A percentile compares a stretch with the other conserved stretches of the same genome.
These are phyloP conservation scores for Rhea pennata DNA, from an alignment of 2,113 vertebrate genomes.

Conservation along the genomic window DNA sequence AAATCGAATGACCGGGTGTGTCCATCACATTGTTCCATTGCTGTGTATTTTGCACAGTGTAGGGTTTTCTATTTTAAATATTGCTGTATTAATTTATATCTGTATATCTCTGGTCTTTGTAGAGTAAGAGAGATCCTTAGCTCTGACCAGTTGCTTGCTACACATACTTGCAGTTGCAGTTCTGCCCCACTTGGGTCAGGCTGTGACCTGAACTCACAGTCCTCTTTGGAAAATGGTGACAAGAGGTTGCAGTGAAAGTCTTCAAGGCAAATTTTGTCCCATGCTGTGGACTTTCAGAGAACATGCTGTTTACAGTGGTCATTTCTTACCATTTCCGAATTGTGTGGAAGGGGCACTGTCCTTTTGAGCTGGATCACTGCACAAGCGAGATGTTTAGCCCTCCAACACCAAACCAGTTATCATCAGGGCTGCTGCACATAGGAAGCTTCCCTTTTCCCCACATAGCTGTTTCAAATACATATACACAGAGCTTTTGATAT, in stretches of 20 bases:
- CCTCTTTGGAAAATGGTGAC: neutral
- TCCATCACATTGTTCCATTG: neutral
- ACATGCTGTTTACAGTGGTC: neutral
- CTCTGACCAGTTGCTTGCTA: neutral
- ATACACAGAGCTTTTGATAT: neutral
- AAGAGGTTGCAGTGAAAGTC: neutral
- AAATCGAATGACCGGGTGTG: neutral
- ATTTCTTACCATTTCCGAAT: neutral
- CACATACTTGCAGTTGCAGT: neutral
- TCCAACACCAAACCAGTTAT: neutral
- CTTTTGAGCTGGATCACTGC: neutral
- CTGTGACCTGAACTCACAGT: neutral
- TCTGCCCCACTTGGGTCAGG: neutral
- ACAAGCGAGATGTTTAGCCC: neutral
- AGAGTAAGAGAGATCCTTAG: neutral
- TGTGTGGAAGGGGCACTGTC: neutral
- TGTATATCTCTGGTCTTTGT: neutral
- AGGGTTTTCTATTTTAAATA: neutral
- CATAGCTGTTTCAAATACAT: neutral
- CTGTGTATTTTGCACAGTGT: neutral
- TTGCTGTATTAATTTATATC: neutral
- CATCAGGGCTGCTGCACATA: accelerated
- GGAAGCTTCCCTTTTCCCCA: neutral
- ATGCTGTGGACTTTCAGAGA: neutral
- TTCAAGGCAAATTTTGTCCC: neutral